Base-by-base conservation (phyloP, 2,888 invertebrate genomes). In the Phania funesta region DNA sequence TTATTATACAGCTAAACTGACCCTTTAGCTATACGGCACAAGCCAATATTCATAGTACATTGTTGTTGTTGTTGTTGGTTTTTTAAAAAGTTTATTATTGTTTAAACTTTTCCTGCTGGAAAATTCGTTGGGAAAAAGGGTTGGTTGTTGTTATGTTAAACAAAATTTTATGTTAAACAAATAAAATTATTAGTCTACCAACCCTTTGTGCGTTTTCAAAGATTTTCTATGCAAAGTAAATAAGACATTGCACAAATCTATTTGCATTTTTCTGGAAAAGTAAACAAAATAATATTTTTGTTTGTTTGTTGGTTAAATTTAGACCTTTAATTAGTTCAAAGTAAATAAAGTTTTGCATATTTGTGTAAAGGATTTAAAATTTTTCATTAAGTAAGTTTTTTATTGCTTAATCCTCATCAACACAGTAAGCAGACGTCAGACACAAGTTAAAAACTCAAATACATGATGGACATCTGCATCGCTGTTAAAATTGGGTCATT, bases 11-110 rank as follows among this genome's bases (percentile, higher is more conserved):
- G 22, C 11, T 26, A 52, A 52, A 65, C 75, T 75, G 75, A 75
- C 75, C 74, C 65, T 75, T 35, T n/a, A 16, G 48, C 32, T 64
- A 13, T 13, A 26, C 18, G 46, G 38, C 75, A 75, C 75, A 65
- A 65, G 75, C 29, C 65, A 75, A 52, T 60, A 60, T 71, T 48
- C 26, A 35, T 48, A 44, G 13, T 52, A 38, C 44, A 18, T 26
- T 24, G 16, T 13, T n/a, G 11, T 16, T n/a, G 16, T 7, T 13
- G 22, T 8, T 18, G 32, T 11, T 38, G 70, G 24, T 24, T 35
- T 29, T 3, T 38, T 38, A 13, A 7, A 48, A 48, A 16, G 38
- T 18, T 73, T 73, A 11, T 44, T 58, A 35, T n/a, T 6, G 13
- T 58, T 56, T 50, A 8, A 54, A 38, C 13, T 29, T 54, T 20